Conservation (phyloP, 2,113 vertebrate genomes). For the Centropus unirufus region DNA sequence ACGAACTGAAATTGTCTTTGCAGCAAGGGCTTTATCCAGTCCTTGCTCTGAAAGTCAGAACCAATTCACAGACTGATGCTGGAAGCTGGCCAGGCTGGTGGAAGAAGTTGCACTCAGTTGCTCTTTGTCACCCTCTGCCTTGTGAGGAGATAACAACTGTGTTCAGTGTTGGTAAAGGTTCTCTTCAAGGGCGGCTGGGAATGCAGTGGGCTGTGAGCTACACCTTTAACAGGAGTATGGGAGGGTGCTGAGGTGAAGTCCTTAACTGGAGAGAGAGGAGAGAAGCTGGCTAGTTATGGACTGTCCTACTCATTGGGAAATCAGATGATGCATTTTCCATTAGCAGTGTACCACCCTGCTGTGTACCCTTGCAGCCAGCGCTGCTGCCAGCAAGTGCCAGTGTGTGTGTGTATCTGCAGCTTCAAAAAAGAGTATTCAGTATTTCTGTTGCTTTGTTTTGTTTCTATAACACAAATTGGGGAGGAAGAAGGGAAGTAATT, state of each 20-base stretch:
- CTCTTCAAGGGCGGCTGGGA: background rate
- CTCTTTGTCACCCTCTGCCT: background rate
- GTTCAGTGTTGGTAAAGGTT: background rate
- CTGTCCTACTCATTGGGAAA: background rate
- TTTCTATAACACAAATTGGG: background rate
- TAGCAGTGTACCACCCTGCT: fast-evolving
- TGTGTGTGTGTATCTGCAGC: background rate
- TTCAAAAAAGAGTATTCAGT: background rate
- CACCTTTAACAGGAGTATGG: background rate
- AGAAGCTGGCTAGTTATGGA: background rate
- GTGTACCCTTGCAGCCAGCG: fast-evolving
- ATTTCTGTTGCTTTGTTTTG: background rate
- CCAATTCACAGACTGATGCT: background rate
- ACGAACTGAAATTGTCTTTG: background rate
- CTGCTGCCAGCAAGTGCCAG: too few species aligned
- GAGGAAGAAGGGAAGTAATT: background rate
- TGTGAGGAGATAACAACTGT: background rate
- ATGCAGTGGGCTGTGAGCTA: background rate
- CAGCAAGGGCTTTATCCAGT: background rate
- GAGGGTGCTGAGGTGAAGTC: background rate
- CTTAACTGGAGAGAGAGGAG: background rate
- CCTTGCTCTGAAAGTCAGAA: background rate
- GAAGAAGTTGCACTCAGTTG: background rate
- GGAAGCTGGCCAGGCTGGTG: background rate
- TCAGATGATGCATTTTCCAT: fast-evolving